Evolutionary conservation across 2,888 invertebrate genomes (phyloP), one percentile per base, ranked within the genome.

Genomic region (Drosophila demipolita): DNA sequence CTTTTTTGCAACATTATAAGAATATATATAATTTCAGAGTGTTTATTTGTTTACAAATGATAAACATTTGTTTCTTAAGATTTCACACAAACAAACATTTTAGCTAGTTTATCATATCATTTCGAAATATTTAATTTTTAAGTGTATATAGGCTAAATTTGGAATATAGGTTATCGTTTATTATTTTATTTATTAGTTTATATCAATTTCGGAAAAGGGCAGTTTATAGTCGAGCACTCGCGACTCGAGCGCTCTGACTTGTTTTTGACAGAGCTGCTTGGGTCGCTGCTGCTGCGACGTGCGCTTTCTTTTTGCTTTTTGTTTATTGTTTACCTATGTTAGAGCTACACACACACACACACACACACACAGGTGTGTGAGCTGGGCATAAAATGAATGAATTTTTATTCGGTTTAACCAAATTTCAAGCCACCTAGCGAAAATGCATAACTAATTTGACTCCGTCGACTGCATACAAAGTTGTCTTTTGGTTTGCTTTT

Each of bases 221-320:
- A 45, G 23, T 45, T 45, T 45, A 23, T 38, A 54, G 36, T 38
- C 36, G 36, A 38, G 26, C 54, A 54, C 7, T 54, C 12, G 23
- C n/a, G 15, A 11, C 7, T n/a, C 17, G 26, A 26, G 26, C 36
- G 17, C 35, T 70, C 50, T 54, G 58, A 71, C 54, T 65, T 54
- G 55, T 71, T 78, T 85, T 85, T 73, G 81, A 74, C 77, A 66
- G 73, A 29, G 64, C 58, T 49, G 55, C 48, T 49, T 26, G 35
- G 63, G 55, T 48, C 54, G 52, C 69, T 67, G 73, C 58, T 35
- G 50, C 67, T 50, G 72, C 64, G 80, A 89, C 75, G 79, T 89
- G 83, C 85, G 89, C 89, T 87, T 87, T 87, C 89, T 89, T 89
- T 87, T 87, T 87, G 87, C 87, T 78, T 80, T 88, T 82, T 89